Evolutionary conservation across 2,113 vertebrate species (phyloP).

Genomic region (Ellobius talpinus): DNA sequence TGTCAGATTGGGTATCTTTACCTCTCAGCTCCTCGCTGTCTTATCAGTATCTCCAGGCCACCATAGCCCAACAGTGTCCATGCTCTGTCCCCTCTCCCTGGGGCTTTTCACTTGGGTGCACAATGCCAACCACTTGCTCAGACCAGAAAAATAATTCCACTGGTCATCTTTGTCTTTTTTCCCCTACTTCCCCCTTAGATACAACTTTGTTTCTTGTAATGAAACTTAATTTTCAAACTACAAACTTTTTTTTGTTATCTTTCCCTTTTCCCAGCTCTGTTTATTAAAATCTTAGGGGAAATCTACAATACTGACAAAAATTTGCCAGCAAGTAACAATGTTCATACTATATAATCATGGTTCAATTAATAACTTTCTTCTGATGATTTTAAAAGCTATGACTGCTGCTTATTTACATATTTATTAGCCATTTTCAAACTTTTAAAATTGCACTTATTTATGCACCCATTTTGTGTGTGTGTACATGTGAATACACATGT

Average conservation of each 20-base stretch:
- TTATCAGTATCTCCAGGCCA: not conserved
- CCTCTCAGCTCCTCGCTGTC: not conserved
- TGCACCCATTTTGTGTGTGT: not conserved
- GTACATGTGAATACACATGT: not conserved
- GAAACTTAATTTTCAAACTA: constrained; percentile 23
- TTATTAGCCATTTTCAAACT: not conserved
- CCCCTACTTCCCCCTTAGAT: not conserved
- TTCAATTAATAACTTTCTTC: constrained; percentile 23
- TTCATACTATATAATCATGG: constrained; percentile 2
- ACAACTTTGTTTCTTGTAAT: constrained; percentile 16
- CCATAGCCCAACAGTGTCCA: not conserved
- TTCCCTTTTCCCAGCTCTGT: not conserved
- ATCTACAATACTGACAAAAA: not conserved
- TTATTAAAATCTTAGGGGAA: constrained; percentile 40
- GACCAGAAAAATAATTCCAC: not conserved
- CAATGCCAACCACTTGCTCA: not conserved
- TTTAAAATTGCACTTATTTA: not conserved
- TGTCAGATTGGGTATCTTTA: not conserved
- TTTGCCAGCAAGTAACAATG: not conserved
- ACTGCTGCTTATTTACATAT: constrained; percentile 17
- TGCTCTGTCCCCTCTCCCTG: not conserved
- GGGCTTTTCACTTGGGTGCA: not conserved
- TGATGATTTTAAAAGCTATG: constrained; percentile 46
- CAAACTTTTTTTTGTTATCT: not conserved
- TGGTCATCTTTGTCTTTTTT: not conserved